These are phyloP conservation scores for Camponotus floridanus DNA, from an alignment of 1,140 invertebrate species.

Conservation along the genomic window DNA sequence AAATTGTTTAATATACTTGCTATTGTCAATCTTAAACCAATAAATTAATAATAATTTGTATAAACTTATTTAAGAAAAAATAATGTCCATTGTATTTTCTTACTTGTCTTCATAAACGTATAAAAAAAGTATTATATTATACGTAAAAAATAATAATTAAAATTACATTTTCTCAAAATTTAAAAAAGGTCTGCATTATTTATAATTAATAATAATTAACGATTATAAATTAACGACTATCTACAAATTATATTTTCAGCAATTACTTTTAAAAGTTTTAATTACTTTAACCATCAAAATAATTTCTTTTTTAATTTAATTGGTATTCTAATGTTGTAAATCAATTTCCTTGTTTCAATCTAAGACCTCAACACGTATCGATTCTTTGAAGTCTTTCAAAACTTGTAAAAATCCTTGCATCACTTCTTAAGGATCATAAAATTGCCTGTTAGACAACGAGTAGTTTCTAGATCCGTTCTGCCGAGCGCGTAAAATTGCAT, in stretches of 20 bases:
- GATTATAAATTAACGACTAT: not conserved
- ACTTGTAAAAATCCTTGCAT: not conserved
- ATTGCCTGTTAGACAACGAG: not conserved
- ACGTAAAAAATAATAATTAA: not conserved
- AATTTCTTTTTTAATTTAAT: not conserved
- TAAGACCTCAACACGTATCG: not conserved
- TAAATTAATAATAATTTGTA: slow-evolving; percentile 12
- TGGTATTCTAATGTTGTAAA: not conserved
- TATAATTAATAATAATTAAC: not conserved
- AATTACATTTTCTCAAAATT: not conserved
- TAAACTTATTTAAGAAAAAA: slow-evolving; percentile 6
- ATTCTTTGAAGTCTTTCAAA: not conserved
- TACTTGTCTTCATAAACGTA: not conserved
- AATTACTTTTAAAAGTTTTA: not conserved
- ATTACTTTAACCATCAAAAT: not conserved
- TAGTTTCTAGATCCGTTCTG: slow-evolving; percentile 46
- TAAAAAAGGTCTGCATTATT: too few species aligned
- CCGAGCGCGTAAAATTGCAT: slow-evolving; percentile 47
- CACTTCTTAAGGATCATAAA: not conserved
- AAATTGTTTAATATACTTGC: not conserved
- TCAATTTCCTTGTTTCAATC: not conserved
- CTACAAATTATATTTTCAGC: not conserved
- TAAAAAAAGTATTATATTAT: slow-evolving; percentile 6
- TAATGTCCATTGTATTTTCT: not conserved
- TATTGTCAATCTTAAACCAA: not conserved